A percentile compares a stretch with the other conserved stretches of the same genome.
Evolutionary conservation across 2,797 vertebrate genomes (phyloP).

Genomic region (Capromys pilorides): DNA sequence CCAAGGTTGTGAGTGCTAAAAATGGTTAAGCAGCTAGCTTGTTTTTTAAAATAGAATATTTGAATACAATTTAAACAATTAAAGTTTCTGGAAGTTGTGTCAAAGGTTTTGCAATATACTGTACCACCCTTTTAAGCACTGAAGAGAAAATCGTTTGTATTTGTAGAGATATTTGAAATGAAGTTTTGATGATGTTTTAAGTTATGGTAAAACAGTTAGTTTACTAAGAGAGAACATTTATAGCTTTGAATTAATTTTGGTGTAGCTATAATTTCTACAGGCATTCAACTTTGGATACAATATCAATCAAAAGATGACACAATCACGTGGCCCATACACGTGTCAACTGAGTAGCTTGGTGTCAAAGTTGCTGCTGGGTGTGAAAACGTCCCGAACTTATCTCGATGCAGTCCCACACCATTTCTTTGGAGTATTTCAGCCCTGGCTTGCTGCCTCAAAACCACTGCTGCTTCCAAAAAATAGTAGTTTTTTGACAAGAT

Average conservation of each 20-base stretch:
- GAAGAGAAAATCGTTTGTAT: background rate
- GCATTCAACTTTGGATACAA: background rate
- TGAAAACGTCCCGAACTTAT: fast-evolving
- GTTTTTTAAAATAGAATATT: background rate
- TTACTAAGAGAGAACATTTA: background rate
- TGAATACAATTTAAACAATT: background rate
- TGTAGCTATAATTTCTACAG: background rate
- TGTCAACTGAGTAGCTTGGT: fast-evolving
- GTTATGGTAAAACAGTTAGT: background rate
- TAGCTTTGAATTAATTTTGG: too few relatives aligned
- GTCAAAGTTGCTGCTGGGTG: background rate
- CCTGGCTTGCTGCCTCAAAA: background rate
- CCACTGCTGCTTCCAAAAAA: fast-evolving
- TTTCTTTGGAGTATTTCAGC: background rate
- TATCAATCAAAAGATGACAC: background rate
- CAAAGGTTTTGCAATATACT: background rate
- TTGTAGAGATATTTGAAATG: background rate
- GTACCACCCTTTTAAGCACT: background rate
- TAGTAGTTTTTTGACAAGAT: background rate
- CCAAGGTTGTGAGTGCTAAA: background rate
- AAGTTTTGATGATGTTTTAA: background rate
- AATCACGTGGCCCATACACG: too few relatives aligned
- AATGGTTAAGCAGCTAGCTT: background rate
- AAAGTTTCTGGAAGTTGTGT: background rate
- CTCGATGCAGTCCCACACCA: fast-evolving